Percentiles rank a stretch among this genome's conserved stretches.
Evolutionary conservation across 2,888 invertebrate genomes (phyloP).

Genomic region (Scaeva pyrastri): DNA sequence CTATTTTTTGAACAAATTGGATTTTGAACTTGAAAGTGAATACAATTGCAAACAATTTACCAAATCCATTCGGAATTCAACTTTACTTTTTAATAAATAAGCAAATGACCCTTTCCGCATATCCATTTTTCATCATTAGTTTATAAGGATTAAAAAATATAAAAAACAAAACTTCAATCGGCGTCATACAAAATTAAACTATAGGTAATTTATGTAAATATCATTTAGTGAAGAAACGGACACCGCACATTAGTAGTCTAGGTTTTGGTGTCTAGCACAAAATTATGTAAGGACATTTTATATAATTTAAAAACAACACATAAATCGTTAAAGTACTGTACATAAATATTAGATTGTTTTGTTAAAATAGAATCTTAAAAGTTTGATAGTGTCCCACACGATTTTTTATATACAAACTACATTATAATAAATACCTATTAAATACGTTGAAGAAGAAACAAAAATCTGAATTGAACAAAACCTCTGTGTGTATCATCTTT

Average conservation of each 20-base stretch:
- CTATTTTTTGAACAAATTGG: too few species aligned
- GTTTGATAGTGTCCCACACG: conserved; percentile 69
- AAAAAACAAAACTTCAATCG: conserved; percentile 22
- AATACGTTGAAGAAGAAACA: not conserved
- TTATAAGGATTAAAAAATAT: conserved; percentile 48
- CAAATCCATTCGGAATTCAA: not conserved
- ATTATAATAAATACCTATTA: not conserved
- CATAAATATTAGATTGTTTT: conserved; percentile 34
- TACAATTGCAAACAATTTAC: not conserved
- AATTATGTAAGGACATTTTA: conserved; percentile 39
- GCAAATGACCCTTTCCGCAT: conserved; percentile 43
- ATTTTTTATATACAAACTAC: conserved; percentile 49
- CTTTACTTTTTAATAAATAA: not conserved
- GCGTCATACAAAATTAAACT: conserved; percentile 24
- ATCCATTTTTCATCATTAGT: conserved; percentile 66
- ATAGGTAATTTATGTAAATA: conserved; percentile 70
- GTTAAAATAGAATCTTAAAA: conserved; percentile 33
- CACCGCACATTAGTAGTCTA: conserved; percentile 39
- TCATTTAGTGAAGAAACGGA: conserved; percentile 58
- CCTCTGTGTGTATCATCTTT: not conserved
- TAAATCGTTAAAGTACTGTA: conserved; percentile 32
- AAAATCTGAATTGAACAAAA: conserved; percentile 3
- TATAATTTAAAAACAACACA: conserved; percentile 32
- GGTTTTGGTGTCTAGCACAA: conserved; percentile 64
- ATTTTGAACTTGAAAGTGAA: not conserved